phyloP scores from a whole-genome alignment of 2,888 invertebrate species.

The Stenichneumon culpator region DNA sequence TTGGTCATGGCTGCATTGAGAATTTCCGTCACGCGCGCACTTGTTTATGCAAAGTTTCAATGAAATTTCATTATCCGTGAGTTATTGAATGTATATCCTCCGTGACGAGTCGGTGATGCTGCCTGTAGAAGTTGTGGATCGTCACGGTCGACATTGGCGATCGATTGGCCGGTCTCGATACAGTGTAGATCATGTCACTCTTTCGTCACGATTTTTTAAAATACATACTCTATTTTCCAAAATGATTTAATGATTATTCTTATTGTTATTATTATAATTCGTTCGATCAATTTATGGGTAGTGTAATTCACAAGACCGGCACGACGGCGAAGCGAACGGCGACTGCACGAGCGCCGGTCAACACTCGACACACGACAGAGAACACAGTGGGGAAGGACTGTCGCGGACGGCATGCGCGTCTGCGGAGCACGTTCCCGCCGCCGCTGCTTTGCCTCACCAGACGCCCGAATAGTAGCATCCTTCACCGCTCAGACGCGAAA shows the following conservation, averaged over 20 bases:
- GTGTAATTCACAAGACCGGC: slow-evolving; percentile 19
- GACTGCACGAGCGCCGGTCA: slow-evolving; percentile 56
- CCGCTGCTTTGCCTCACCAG: slow-evolving; percentile 14
- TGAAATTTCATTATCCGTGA: background rate
- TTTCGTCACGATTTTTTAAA: background rate
- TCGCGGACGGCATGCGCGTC: slow-evolving; percentile 60
- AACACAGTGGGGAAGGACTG: slow-evolving; percentile 62
- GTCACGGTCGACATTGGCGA: slow-evolving; percentile 31
- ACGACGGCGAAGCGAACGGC: slow-evolving; percentile 43
- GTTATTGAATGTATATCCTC: slow-evolving; percentile 44
- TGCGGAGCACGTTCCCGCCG: slow-evolving; percentile 43
- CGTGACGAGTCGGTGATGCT: slow-evolving; percentile 10
- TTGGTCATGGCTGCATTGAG: slow-evolving; percentile 35
- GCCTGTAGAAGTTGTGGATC: background rate
- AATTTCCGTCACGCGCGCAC: background rate
- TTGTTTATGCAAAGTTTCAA: background rate
- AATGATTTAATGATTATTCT: background rate
- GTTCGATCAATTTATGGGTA: background rate
- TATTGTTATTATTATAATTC: background rate
- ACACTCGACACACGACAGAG: slow-evolving; percentile 61
- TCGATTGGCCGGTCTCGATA: background rate
- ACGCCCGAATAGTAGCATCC: slow-evolving; percentile 42
- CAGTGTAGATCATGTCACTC: background rate
- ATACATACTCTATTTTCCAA: slow-evolving; percentile 6
- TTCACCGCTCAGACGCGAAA: slow-evolving; percentile 35